Percentiles rank a stretch among this genome's conserved stretches.
Evolutionary conservation across 1,140 invertebrate genomes (phyloP).

Genomic region (Aphaenogaster ashmeadi): DNA sequence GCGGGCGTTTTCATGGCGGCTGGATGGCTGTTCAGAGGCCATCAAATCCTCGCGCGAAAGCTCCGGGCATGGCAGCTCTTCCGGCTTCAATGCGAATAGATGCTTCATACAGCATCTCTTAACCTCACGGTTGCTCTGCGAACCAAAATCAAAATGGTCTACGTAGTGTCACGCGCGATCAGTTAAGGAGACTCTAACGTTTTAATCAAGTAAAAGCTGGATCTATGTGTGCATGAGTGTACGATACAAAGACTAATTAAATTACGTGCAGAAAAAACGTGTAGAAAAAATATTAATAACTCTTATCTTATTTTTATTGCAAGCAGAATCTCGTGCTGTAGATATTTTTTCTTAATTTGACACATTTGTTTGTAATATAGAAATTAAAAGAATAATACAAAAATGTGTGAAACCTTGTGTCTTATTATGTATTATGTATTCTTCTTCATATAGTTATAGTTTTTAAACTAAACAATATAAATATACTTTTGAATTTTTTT

Average conservation of each 20-base stretch:
- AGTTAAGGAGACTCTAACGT: neutral
- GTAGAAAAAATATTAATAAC: too few species aligned
- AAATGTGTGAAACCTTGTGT: neutral
- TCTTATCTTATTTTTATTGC: too few species aligned
- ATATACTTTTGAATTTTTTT: neutral
- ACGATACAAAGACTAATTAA: neutral
- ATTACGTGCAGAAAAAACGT: neutral
- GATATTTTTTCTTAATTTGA: neutral
- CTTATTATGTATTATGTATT: neutral
- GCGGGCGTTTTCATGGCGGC: slow-evolving; percentile 81
- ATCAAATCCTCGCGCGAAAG: slow-evolving; percentile 83
- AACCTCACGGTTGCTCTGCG: slow-evolving; percentile 79
- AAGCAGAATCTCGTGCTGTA: neutral
- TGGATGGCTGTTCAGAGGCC: slow-evolving; percentile 85
- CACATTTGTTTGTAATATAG: neutral
- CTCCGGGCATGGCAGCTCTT: slow-evolving; percentile 90
- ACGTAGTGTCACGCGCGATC: neutral
- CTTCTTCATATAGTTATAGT: neutral
- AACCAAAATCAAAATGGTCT: slow-evolving; percentile 25
- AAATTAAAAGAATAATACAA: neutral
- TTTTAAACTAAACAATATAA: neutral
- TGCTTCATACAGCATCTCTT: slow-evolving; percentile 82
- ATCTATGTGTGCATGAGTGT: neutral
- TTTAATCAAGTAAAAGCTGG: neutral
- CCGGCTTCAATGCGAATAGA: slow-evolving; percentile 89